phyloP scores from a whole-genome alignment of 2,888 invertebrate genomes.

The Pterobdella sp. region DNA sequence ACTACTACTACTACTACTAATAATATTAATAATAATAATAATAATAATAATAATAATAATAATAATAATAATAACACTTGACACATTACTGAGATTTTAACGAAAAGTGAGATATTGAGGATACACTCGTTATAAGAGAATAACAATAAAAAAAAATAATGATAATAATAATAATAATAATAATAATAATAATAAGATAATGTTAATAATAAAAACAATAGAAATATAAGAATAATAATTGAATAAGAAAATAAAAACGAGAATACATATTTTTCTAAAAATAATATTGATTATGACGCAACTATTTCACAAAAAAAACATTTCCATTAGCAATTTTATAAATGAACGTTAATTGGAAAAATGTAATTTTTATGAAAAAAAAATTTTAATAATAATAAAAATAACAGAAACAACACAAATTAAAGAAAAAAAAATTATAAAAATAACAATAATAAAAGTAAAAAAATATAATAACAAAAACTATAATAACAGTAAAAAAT shows the following conservation, averaged over 20 bases:
- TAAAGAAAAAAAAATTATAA: not conserved
- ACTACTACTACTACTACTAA: not conserved
- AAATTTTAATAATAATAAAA: not conserved
- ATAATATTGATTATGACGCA: no score
- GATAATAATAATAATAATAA: not conserved
- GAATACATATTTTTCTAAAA: not conserved
- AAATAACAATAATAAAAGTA: no score
- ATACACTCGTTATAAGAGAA: not conserved
- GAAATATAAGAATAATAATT: not conserved
- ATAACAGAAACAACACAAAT: not conserved
- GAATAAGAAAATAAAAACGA: not conserved
- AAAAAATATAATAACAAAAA: no score
- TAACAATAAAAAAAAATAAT: not conserved
- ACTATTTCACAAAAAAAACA: no score
- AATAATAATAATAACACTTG: not conserved
- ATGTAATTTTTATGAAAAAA: not conserved
- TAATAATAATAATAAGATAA: not conserved
- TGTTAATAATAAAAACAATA: not conserved
- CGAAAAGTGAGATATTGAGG: not conserved
- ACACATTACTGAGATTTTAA: not conserved
- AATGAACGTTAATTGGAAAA: not conserved
- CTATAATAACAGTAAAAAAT: no score
- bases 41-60: slow-evolving; percentile 13
- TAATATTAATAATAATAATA: slow-evolving; percentile 7
- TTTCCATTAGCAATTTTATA: no score